These are phyloP conservation scores for Hypena proboscidalis DNA, from an alignment of 2,888 invertebrate species.

Conservation along the genomic window DNA sequence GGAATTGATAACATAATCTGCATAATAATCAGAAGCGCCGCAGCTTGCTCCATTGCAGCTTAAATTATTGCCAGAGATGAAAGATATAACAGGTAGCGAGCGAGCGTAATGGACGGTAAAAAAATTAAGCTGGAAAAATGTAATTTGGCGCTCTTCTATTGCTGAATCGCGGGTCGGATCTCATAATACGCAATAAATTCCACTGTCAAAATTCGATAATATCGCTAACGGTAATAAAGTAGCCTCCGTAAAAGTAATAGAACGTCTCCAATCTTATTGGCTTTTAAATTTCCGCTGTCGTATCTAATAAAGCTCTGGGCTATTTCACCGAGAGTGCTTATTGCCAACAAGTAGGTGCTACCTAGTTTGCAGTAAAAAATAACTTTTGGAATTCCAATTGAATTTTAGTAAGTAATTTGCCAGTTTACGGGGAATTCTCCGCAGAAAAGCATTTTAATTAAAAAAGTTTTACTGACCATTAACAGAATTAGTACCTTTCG, in stretches of 20 bases:
- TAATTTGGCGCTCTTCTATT: conserved; percentile 33
- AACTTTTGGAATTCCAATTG: conserved; percentile 6
- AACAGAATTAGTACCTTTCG: conserved; percentile 20
- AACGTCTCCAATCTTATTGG: conserved; percentile 22
- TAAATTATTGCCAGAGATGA: conserved; percentile 30
- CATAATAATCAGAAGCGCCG: conserved; percentile 6
- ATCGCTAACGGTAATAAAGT: conserved; percentile 34
- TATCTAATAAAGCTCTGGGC: conserved; percentile 8
- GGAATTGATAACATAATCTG: conserved; percentile 18
- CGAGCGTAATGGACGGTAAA: conserved; percentile 32
- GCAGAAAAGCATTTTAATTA: conserved; percentile 5
- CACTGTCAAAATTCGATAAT: conserved; percentile 41
- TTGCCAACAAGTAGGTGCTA: conserved; percentile 8
- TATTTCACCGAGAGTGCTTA: conserved; percentile 11
- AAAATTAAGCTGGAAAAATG: conserved; percentile 35
- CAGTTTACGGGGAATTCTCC: neutral
- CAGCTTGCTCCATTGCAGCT: conserved; percentile 8
- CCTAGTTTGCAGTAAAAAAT: conserved; percentile 10
- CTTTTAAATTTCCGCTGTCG: conserved; percentile 15
- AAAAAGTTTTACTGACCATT: conserved; percentile 22
- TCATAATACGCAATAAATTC: conserved; percentile 40
- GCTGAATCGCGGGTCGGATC: conserved; percentile 32
- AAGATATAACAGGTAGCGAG: conserved; percentile 27
- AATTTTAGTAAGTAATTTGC: conserved; percentile 8
- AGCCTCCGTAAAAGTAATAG: conserved; percentile 29